Evolutionary conservation across 2,797 vertebrate species (phyloP), one percentile per base, ranked within the genome.

Genomic region (Phoeniculus purpureus): DNA sequence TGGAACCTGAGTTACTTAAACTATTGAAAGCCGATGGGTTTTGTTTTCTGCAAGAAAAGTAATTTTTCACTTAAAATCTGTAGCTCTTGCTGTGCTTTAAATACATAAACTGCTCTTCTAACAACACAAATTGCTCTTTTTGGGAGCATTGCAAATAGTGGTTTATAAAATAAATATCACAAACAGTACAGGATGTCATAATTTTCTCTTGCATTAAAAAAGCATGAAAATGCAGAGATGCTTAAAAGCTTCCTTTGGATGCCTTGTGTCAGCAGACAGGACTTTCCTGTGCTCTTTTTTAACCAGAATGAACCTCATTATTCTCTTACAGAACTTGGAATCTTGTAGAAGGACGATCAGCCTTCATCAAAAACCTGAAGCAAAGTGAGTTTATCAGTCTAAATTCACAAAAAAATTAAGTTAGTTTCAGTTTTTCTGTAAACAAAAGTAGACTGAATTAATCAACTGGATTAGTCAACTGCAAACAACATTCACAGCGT

Each of bases 321-420:
- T 34, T 98, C n/a, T 97, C 86, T 97, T 97, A 77, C 90, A 99
- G 99, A 97, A 99, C 99, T 2, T 99, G 99, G 99, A 99, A 99
- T 97, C 98, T 99, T 72, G 97, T 98, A 65, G 98, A 98, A 67
- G 99, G 99, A 96, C 97, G 99, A 96, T 98, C 98, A 8, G 99
- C 99, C 32, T 99, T 99, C 93, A 98, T 99, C 96, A 99, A 99
- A 98, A 99, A 99, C 91, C 98, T 99, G 93, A 99, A 99, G 93
- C 98, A 98, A 94, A 99, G 99, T 99, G 96, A 98, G 99, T 96
- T 59, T 81, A 73, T 50, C 31, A 40, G 3, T 87, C 54, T 81
- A 83, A 84, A 92, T 64, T 34, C 50, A 31, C 34, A 55, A 48
- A 45, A 77, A 31, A 78, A 83, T 15, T 88, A 12, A 7, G 17